Base-by-base conservation (phyloP, 1,140 invertebrate genomes). In the Neuroterus valhalla region DNA sequence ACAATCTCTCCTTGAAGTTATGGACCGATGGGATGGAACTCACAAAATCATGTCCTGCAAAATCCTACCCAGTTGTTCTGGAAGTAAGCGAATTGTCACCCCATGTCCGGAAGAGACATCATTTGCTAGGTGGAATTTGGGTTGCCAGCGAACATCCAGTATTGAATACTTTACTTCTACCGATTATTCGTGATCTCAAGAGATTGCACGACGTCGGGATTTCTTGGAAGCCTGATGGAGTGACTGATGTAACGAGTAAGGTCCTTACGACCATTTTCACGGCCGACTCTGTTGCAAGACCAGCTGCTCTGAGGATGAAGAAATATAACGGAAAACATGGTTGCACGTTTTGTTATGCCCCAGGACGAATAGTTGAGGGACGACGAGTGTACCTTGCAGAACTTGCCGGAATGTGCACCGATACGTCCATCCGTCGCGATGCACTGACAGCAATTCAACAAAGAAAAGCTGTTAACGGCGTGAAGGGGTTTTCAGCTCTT, bases 401-500 rank as follows among this genome's bases (percentile, higher is more conserved):
- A 4, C 26, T 23, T 66, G 31, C 43, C 8, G 44, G 23, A 50
- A 55, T 2, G 23, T 52, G 68, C 12, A 74, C 73, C 12, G 50
- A 74, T 42, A 43, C 62, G 8, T 42, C 4, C 14, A 66, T 70
- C 42, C 23, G 19, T 19, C 14, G 46, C 23, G 14, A 62, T 15
- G 68, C 62, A 52, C n/a, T 38, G 19, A 3, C 11, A 5, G 46
- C 72, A 26, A 21, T 55, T 23, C 17, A 68, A 14, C 11, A 14
- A 23, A 67, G 48, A 8, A 38, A 10, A 44, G 4, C 23, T 4
- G 19, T 42, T 23, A 11, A 6, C 15, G 66, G 66, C 10, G 66
- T 73, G 6, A 43, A 52, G 52, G 71, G 71, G 12, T 52, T 38
- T 5, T 74, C 66, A 26, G 46, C 67, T n/a, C 62, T 74, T n/a